A percentile compares a stretch with the other conserved stretches of the same genome.
These are phyloP conservation scores for Rachycentron canadum DNA, from an alignment of 2,797 vertebrate genomes.

Conservation along the genomic window DNA sequence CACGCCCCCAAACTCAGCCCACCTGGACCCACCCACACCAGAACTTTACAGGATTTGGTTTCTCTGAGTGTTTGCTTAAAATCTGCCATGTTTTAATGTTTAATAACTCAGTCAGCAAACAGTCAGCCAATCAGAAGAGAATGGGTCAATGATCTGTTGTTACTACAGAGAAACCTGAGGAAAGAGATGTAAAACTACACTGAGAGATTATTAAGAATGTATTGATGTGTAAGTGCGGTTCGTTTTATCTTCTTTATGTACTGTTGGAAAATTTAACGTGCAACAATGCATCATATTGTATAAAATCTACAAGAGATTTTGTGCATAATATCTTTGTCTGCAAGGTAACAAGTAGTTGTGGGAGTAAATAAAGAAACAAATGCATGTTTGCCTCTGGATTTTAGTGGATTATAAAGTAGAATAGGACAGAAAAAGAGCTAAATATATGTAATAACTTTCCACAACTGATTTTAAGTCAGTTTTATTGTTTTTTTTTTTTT, in stretches of 20 bases:
- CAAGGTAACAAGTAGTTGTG: background rate
- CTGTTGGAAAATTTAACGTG: background rate
- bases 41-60: too few relatives aligned
- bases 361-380: background rate
- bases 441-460: background rate
- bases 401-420: background rate
- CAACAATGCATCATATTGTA: background rate
- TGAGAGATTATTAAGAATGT: background rate
- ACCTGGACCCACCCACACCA: too few relatives aligned
- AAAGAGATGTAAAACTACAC: too few relatives aligned
- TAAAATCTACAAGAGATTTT: background rate
- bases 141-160: too few relatives aligned
- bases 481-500: background rate
- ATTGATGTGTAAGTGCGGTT: background rate
- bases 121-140: too few relatives aligned
- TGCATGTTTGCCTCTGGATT: background rate
- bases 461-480: background rate
- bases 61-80: too few relatives aligned
- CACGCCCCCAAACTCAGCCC: too few relatives aligned
- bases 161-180: too few relatives aligned
- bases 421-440: background rate
- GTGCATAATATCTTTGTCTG: too few relatives aligned
- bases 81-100: too few relatives aligned
- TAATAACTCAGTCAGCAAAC: too few relatives aligned
- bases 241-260: background rate